Evolutionary conservation across 2,113 vertebrate genomes (phyloP).

Genomic region (Scomber scombrus): DNA sequence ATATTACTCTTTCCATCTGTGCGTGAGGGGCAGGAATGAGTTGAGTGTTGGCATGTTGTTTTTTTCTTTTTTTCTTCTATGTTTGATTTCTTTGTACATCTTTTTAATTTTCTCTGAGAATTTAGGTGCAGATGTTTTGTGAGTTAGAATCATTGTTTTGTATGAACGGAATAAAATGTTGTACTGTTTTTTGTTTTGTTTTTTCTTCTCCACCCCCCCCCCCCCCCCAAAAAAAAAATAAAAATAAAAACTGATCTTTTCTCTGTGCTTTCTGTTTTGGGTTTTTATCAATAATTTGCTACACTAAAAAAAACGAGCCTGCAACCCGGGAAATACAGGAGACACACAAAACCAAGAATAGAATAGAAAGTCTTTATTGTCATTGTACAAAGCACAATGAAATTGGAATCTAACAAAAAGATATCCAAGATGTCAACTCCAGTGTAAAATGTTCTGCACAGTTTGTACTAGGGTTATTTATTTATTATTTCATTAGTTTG

Average conservation of each 20-base stretch:
- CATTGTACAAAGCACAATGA: no score
- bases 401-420: no score
- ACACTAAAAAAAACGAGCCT: rapidly evolving
- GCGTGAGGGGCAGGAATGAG: conserved; percentile 37
- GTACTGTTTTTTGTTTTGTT: conserved; percentile 72
- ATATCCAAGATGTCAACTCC: no score
- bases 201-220: neutral
- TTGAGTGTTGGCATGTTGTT: conserved; percentile 48
- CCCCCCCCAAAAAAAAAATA: conserved; percentile 73
- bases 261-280: conserved; percentile 10
- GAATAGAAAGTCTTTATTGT: no score
- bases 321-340: neutral
- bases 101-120: conserved; percentile 78
- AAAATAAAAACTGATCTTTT: conserved; percentile 85
- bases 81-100: conserved; percentile 81
- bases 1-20: conserved; percentile 55
- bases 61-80: conserved; percentile 58
- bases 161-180: conserved; percentile 83
- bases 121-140: conserved; percentile 76
- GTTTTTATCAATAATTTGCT: neutral
- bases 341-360: no score
- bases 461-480: no score
- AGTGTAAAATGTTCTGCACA: no score
- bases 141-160: conserved; percentile 84
- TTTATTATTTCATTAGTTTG: no score